Evolutionary conservation across 2,797 vertebrate genomes (phyloP), one percentile per base, ranked within the genome.

Genomic region (Melanotaenia parkinsoni): DNA sequence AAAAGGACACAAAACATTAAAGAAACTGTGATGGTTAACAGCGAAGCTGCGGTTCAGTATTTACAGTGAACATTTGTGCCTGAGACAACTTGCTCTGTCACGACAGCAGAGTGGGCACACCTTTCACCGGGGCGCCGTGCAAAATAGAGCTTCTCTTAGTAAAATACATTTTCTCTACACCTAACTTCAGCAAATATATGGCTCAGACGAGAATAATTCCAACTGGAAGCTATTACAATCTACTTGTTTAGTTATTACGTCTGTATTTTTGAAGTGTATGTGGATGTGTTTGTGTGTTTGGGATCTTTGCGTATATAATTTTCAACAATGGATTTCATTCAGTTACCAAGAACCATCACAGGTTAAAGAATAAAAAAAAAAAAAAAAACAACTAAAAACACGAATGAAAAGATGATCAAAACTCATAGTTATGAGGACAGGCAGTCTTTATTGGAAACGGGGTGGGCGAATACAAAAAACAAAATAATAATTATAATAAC

Each of bases 401-500:
- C 76, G 68, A 90, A 88, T 91, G 83, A 95, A 95, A 94, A 92
- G 92, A 95, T 95, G 93, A 94, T 94, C 91, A 91, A 86, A 95
- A 95, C 94, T 84, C 93, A 93, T 79, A 94, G 85, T 93, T 86
- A 95, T 96, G 95, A 94, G 95, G 95, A 97, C 96, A 98, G 96
- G 95, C 96, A 97, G 95, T 95, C 96, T 99, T 99, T 98, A 99
- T 98, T 99, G 96, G 96, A 97, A 96, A 97, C 88, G 77, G 87
- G 91, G 91, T 85, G 84, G 79, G 90, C 86, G 89, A 91, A 89
- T 94, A 94, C 96, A 96, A 95, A 97, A 96, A 56, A 56, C 92
- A 91, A 87, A 75, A 85, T 81, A 91, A 92, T 90, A 95, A 95
- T 92, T 93, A 93, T 90, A 94, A 93, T 90, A 94, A 93, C 87